phyloP scores from a whole-genome alignment of 2,888 invertebrate genomes.

The Dermolepida albohirtum region DNA sequence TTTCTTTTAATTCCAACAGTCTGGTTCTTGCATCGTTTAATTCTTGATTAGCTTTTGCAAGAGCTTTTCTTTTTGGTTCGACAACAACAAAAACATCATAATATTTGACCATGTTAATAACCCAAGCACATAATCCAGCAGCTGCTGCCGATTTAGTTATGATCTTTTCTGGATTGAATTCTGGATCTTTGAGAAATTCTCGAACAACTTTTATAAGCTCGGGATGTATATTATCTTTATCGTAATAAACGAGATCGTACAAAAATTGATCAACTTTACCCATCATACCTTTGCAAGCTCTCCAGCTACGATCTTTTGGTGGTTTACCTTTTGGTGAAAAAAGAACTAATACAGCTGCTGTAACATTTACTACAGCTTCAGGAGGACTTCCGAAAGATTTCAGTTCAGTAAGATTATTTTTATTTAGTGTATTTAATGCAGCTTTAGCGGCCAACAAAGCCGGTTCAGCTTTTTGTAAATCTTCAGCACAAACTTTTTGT shows the following conservation, averaged over 20 bases:
- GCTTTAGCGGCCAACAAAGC: constrained; percentile 90
- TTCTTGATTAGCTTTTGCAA: constrained; percentile 87
- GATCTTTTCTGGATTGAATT: constrained; percentile 88
- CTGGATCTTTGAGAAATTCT: constrained; percentile 75
- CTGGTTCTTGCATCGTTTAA: constrained; percentile 85
- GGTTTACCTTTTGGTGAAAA: constrained; percentile 85
- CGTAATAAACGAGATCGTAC: constrained; percentile 84
- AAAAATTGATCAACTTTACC: constrained; percentile 90
- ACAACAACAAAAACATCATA: constrained; percentile 92
- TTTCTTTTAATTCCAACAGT: constrained; percentile 79
- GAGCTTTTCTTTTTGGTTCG: constrained; percentile 89
- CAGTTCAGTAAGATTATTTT: constrained; percentile 92
- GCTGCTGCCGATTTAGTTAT: constrained; percentile 90
- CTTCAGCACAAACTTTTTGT: constrained; percentile 87
- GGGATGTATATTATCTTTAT: constrained; percentile 93
- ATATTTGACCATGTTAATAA: constrained; percentile 90
- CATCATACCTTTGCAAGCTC: constrained; percentile 91
- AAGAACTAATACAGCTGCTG: constrained; percentile 89
- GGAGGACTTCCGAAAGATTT: constrained; percentile 95
- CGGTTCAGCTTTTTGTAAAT: constrained; percentile 92
- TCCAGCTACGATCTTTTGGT: constrained; percentile 94
- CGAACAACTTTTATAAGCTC: constrained; percentile 84
- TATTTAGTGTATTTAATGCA: constrained; percentile 92
- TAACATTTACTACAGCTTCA: constrained; percentile 87
- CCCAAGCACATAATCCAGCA: constrained; percentile 94